Base-by-base conservation (phyloP, 2,797 vertebrate species). In the Zenarchopterus dispar region DNA sequence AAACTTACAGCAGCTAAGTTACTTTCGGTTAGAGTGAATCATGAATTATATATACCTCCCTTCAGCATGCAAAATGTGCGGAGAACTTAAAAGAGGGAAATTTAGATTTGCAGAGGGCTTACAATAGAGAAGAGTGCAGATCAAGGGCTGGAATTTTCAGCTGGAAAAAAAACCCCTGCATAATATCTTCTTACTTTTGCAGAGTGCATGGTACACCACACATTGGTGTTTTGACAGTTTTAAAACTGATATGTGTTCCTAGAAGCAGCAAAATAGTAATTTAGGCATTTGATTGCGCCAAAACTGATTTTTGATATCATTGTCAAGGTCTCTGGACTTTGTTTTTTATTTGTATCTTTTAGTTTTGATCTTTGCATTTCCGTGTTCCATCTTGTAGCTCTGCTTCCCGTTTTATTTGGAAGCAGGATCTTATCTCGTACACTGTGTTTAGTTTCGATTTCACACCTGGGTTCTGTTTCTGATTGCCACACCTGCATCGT, bases 11-110 rank as follows among this genome's bases (percentile, higher is more conserved):
- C 11, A 3, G 75, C 70, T 70, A 69, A 70, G 75, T 84, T 78
- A 70, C 79, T 86, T 82, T 78, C 67, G 71, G 82, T 78, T 61
- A 58, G 59, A 80, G 67, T 39, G 31, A 83, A 75, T 85, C 82
- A 83, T 86, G 78, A 83, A 86, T 86, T 88, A 86, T 84, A 84
- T 77, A 90, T 82, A 73, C 64, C 43, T 73, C 62, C 66, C 71
- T 82, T 85, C 70, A 77, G 77, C 66, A 70, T 70, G 67, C 59
- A 67, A 66, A 64, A 17, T 45, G 59, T 53, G 79, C 56, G 66
- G 55, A 57, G 56, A 73, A 74, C 69, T 73, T 77, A 79, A 83
- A 79, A 80, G 75, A 78, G 69, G 73, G 66, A 72, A 74, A 81
- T 81, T 28, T 85, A 68, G 78, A 81, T 84, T 85, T 75, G 70